Base-by-base conservation (phyloP, 1,140 invertebrate genomes). In the Atopsyche davidsoni region DNA sequence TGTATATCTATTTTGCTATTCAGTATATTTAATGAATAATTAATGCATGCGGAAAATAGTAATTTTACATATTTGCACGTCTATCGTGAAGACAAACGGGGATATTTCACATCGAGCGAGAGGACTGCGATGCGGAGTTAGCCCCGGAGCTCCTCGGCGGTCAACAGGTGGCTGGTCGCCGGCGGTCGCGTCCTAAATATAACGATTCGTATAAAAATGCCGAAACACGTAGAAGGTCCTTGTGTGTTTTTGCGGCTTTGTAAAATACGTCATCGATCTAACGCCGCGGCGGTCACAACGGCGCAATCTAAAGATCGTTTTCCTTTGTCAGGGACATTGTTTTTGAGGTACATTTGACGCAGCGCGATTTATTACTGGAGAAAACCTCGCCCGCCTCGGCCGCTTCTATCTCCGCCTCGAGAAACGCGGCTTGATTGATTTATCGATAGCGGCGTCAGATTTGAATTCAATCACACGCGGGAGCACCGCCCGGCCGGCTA, bases 281-380 rank as follows among this genome's bases (percentile, higher is more conserved):
- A 36, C 21, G 42, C 18, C 14, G 22, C 46, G 23, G 36, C 4
- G 39, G 23, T 41, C 39, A 40, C 32, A 14, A 22, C 42, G 9
- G 28, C 9, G 23, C n/a, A 10, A 4, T 19, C 32, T 18, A 35
- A 35, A 18, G 4, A n/a, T n/a, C n/a, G n/a, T n/a, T n/a, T n/a
- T n/a, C n/a, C n/a, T n/a, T n/a, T 17, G 31, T 18, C 43, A 46
- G n/a, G 17, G 39, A 41, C 39, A 40, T 19, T 38, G 39, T 41
- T 41, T 41, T 17, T 16, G 39, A 41, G 39, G 39, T 41, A 21
- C 13, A 13, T 53, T 46, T 16, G 44, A 25, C 51, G 40, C n/a
- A 31, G 38, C 13, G 46, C 22, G 48, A 56, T 56, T 56, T 56
- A 56, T 56, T 39, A 45, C n/a, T 24, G 24, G 40, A 25, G 35